Evolutionary conservation across 1,140 invertebrate genomes (phyloP), one percentile per base, ranked within the genome.

Genomic region (Galleria mellonella): DNA sequence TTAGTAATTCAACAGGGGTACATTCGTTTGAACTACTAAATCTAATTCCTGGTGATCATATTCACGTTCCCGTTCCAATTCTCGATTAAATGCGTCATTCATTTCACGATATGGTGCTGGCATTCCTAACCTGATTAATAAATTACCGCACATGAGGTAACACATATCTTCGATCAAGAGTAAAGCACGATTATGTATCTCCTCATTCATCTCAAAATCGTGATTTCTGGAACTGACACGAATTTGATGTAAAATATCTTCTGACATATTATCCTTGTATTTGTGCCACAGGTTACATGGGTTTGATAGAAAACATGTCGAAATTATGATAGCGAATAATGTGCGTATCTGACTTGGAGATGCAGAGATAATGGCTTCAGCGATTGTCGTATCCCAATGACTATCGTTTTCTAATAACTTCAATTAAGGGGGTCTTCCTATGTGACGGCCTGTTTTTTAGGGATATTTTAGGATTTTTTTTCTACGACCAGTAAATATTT

Each of bases 271-370:
- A 62, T 76, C 71, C 39, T 72, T 84, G 47, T 78, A 84, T 57
- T 71, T 79, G 15, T 62, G 32, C 71, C 81, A 89, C 64, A 89
- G 83, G 35, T 76, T 14, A 36, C 8, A 7, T 50, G 54, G 52
- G 17, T 59, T 53, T 8, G 55, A 55, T 29, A 51, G 51, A 10
- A 60, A 57, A 12, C 51, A 60, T 60, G 53, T 63, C 35, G 55
- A 56, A 46, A 61, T 56, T 14, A 64, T 57, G 27, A 66, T 62
- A 43, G 63, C 51, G 30, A 68, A 72, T 47, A 66, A 55, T 63
- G 62, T 61, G 35, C 65, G 55, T 57, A 73, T 73, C 51, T 73
- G 61, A 62, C 47, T 35, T 44, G 55, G 48, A 47, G 50, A 49
- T 54, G 50, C 44, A 49, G 55, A 62, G 17, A 66, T 50, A 29